Conservation (phyloP, 2,113 vertebrate genomes). For the Stictonetta naevosa region DNA sequence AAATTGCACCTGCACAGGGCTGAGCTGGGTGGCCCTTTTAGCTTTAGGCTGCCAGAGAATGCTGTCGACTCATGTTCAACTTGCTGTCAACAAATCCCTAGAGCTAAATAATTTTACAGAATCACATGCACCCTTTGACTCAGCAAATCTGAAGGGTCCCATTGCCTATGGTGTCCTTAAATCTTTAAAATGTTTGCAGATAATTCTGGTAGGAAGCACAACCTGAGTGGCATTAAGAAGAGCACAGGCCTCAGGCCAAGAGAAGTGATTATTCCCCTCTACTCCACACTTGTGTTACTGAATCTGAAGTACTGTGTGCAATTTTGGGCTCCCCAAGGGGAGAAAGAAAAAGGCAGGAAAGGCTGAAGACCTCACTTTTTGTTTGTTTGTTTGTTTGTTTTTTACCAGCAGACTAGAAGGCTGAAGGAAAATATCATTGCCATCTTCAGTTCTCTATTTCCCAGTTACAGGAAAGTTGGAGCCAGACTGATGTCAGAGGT, state of each 20-base stretch:
- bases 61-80: too few relatives aligned
- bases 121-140: neutral
- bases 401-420: neutral
- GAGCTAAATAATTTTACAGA: neutral
- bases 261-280: neutral
- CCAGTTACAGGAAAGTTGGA: neutral
- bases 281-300: neutral
- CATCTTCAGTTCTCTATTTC: neutral
- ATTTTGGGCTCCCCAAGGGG: fast-evolving
- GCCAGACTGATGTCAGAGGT: neutral
- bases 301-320: neutral
- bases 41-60: too few relatives aligned
- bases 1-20: too few relatives aligned
- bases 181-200: neutral
- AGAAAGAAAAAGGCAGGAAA: neutral
- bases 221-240: neutral
- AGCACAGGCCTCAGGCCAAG: fast-evolving
- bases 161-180: neutral
- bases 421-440: neutral
- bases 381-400: too few relatives aligned
- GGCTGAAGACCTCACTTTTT: neutral
- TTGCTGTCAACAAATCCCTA: neutral
- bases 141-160: fast-evolving
- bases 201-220: neutral
- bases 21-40: too few relatives aligned